Evolutionary conservation across 1,140 invertebrate species (phyloP), one percentile per base, ranked within the genome.

Genomic region (Chionoecetes opilio): DNA sequence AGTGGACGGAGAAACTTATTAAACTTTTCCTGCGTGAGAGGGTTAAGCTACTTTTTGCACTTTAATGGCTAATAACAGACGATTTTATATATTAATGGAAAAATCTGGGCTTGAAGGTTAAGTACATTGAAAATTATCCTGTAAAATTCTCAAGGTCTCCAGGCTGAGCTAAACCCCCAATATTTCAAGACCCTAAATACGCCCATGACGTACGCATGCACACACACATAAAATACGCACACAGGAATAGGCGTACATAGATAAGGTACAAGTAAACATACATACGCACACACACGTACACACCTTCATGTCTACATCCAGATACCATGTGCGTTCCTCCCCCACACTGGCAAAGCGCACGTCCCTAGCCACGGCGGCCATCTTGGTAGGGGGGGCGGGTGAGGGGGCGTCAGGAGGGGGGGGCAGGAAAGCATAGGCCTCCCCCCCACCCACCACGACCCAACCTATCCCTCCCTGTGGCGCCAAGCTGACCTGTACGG

Each of bases 251-350:
- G 1, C 21, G 63, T 26, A 37, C 32, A 84, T 9, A 32, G 21
- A 92, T 75, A 82, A 14, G 46, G 21, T 29, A 34, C 29, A 34
- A 31, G 9, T 8, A 53, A 41, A 90, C 14, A 90, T 46, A 32
- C 87, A 89, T 2, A 89, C 29, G 35, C 29, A 38, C 17, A 34
- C 32, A 86, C 84, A 86, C 84, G 35, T 32, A 86, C 84, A 86
- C 84, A 86, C 35, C 32, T 86, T 17, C 84, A 11, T 32, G 6
- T 26, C 29, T 9, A 8, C 35, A 37, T 35, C 86, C 82, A 92
- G 82, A 53, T 92, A 95, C 94, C 94, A 95, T 34, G 94, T 86
- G 26, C 86, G 29, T 8, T 95, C 94, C 9, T 92, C 94, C 75
- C 87, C 94, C 26, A 95, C 82, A 38, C 94, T 92, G 34, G 92